A percentile compares a stretch with the other conserved stretches of the same genome.
These are phyloP conservation scores for Gymnarchus niloticus DNA, from an alignment of 2,113 vertebrate species.

Conservation along the genomic window DNA sequence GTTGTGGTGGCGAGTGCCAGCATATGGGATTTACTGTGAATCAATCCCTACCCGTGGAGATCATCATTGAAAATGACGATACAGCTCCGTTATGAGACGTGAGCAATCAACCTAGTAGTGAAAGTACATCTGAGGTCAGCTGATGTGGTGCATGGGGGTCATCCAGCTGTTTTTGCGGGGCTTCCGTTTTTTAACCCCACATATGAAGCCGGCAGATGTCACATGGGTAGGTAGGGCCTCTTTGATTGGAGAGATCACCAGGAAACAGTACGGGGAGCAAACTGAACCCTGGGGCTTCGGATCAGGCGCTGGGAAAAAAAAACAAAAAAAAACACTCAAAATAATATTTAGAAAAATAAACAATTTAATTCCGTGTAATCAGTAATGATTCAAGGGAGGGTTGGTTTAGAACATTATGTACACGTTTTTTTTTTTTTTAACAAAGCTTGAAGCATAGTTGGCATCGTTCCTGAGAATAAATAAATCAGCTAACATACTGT, in stretches of 20 bases:
- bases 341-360: not conserved
- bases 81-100: not conserved
- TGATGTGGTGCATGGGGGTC: not conserved
- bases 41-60: conserved; percentile 29
- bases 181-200: not conserved
- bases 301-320: not conserved
- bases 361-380: not conserved
- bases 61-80: not conserved
- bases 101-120: not conserved
- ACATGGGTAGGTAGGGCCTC: not conserved
- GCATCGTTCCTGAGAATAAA: conserved; percentile 34
- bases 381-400: conserved; percentile 34
- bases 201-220: not conserved
- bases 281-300: not conserved
- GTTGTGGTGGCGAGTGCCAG: conserved; percentile 30
- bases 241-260: not conserved
- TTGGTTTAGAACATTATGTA: conserved; percentile 48
- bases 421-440: conserved; percentile 26
- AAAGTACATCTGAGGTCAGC: not conserved
- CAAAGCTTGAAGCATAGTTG: conserved; percentile 31
- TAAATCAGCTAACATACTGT: conserved; percentile 20
- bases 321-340: not conserved
- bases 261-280: too few species aligned
- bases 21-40: conserved; percentile 39
- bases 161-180: not conserved